These are phyloP conservation scores for Vidua chalybeata DNA, from an alignment of 2,113 vertebrate genomes.

Conservation along the genomic window DNA sequence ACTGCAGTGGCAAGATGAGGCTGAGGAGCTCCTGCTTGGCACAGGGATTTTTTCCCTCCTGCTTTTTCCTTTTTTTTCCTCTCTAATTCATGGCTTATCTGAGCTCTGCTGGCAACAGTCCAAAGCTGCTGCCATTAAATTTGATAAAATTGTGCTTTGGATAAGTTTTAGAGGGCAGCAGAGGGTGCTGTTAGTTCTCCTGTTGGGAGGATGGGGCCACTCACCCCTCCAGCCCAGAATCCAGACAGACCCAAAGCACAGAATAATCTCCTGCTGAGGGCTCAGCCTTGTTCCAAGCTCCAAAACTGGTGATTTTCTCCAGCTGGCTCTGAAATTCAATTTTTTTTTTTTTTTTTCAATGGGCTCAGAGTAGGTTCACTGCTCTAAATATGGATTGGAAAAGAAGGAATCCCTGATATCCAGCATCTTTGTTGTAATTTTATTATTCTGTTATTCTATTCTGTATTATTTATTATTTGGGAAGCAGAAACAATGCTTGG, in stretches of 20 bases:
- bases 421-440: not conserved
- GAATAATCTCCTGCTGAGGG: not conserved
- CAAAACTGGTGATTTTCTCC: rapidly evolving
- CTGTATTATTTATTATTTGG: not conserved
- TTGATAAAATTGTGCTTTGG: not conserved
- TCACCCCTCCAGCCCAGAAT: not conserved
- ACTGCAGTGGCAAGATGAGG: not conserved
- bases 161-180: not conserved
- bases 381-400: not conserved
- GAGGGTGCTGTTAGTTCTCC: not conserved
- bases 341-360: not conserved
- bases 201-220: not conserved
- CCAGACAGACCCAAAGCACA: not conserved
- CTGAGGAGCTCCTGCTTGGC: not conserved
- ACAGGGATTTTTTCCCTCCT: not conserved
- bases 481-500: not conserved
- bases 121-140: not conserved
- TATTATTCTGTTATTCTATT: not conserved
- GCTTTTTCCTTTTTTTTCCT: not conserved
- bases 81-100: not conserved
- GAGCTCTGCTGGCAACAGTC: not conserved
- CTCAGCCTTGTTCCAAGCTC: not conserved
- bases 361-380: not conserved
- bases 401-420: rapidly evolving
- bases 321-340: not conserved